Evolutionary conservation across 2,113 vertebrate species (phyloP), one percentile per base, ranked within the genome.

Genomic region (Hyperopisus bebe): DNA sequence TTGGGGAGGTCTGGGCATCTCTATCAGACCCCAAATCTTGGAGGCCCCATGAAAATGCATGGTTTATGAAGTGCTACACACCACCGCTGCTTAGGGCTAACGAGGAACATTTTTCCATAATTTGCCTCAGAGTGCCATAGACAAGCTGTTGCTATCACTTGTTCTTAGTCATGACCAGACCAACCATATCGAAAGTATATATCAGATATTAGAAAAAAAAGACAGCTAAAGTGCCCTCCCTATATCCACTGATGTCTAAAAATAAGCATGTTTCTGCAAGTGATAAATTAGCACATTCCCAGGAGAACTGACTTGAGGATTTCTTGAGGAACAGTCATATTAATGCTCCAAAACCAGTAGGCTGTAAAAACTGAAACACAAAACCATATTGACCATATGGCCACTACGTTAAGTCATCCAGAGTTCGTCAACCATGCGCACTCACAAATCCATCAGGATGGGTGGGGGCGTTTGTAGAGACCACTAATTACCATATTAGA

Each of bases 331-430:
- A 80, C 74, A 39, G 35, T 80, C 74, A 47, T 44, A 48, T 24
- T 85, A 47, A n/a, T 27, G 21, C 19, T 85, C 42, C 46, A 48
- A 85, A 85, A 85, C 82, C 39, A n/a, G 82, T 19, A 80, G 31
- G 74, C 31, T 80, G 74, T 7, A 80, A 39, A 80, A 80, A 80
- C 74, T 80, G 74, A 80, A 80, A 80, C 35, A 80, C 15, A 80
- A 80, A 80, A 80, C 74, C 74, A 80, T 80, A 80, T 80, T 80
- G 74, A 80, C 35, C 74, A 80, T 80, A 80, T 80, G 74, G 74
- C 74, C 35, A 80, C 74, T 35, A 80, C 35, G 35, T 42, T 42
- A 80, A 80, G 74, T 80, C 74, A 80, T 80, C 31, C 74, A 80
- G 74, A 80, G 74, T 42, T 80, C 35, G 35, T 80, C 74, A 80